These are phyloP conservation scores for Myanophis thanlyinensis DNA, from an alignment of 2,113 vertebrate genomes.

Conservation along the genomic window DNA sequence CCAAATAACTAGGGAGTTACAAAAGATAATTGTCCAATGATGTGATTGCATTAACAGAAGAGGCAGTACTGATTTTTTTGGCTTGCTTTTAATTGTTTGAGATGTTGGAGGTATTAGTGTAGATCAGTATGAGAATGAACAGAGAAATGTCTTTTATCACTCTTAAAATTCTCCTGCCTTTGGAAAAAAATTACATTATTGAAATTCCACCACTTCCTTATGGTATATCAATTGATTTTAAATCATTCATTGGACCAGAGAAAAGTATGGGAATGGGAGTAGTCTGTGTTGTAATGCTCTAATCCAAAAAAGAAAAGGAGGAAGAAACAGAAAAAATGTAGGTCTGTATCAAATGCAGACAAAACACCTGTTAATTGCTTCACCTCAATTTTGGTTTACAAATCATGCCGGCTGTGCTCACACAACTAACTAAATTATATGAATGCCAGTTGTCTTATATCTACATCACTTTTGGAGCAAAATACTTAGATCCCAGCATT, in stretches of 20 bases:
- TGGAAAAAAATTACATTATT: neutral
- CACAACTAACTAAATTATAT: neutral
- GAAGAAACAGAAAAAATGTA: neutral
- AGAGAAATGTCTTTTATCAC: too few species aligned
- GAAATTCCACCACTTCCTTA: neutral
- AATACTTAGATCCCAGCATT: neutral
- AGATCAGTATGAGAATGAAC: neutral
- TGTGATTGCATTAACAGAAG: neutral
- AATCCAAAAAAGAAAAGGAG: neutral
- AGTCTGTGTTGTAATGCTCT: neutral
- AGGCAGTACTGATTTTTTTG: neutral
- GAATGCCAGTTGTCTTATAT: neutral
- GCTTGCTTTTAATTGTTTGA: neutral
- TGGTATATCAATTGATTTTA: neutral
- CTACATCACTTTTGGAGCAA: neutral
- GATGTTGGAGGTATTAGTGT: neutral
- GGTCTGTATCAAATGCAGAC: neutral
- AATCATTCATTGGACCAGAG: neutral
- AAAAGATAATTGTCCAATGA: neutral
- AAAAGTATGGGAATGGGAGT: neutral
- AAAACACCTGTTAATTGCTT: neutral
- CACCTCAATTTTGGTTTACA: neutral
- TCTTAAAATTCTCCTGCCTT: neutral
- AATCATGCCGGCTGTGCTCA: neutral
- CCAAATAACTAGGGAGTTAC: neutral